phyloP scores from a whole-genome alignment of 2,888 invertebrate genomes.

The Chymomyza amoena region DNA sequence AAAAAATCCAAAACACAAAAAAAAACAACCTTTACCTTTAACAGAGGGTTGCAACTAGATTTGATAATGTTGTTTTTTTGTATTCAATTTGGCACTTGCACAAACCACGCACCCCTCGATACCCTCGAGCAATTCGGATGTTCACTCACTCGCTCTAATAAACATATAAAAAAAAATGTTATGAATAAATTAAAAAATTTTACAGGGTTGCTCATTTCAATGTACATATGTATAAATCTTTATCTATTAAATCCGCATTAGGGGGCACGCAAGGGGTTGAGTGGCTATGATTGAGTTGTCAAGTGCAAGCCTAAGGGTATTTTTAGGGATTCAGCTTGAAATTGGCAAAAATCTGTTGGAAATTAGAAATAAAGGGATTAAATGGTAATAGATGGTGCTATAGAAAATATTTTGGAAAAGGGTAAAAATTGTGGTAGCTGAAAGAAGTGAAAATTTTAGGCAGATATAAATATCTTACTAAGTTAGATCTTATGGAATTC shows the following conservation, averaged over 20 bases:
- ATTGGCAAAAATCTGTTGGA: conserved; percentile 12
- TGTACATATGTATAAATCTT: conserved; percentile 14
- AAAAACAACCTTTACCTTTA: conserved; percentile 10
- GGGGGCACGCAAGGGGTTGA: conserved; percentile 29
- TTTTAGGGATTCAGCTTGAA: conserved; percentile 3
- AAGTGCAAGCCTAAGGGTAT: conserved; percentile 27
- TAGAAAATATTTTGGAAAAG: too few species aligned
- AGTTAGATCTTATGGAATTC: too few species aligned
- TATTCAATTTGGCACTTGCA: conserved; percentile 41
- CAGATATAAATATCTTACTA: too few species aligned
- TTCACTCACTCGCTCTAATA: conserved; percentile 50
- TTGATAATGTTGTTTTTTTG: conserved; percentile 13
- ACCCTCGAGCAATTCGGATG: conserved; percentile 7
- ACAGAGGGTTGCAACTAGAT: background rate
- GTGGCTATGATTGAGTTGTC: conserved; percentile 40
- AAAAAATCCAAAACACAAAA: too few species aligned
- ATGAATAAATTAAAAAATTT: conserved; percentile 77
- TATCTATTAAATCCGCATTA: conserved; percentile 77
- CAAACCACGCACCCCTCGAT: conserved; percentile 7
- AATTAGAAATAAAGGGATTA: background rate
- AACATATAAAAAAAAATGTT: conserved; percentile 58
- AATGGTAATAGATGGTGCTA: too few species aligned
- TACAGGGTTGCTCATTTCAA: conserved; percentile 60
- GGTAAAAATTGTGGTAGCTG: too few species aligned
- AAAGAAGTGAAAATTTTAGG: too few species aligned